These are phyloP conservation scores for Lepidotrigona ventralis DNA, from an alignment of 1,140 invertebrate species.

Conservation along the genomic window DNA sequence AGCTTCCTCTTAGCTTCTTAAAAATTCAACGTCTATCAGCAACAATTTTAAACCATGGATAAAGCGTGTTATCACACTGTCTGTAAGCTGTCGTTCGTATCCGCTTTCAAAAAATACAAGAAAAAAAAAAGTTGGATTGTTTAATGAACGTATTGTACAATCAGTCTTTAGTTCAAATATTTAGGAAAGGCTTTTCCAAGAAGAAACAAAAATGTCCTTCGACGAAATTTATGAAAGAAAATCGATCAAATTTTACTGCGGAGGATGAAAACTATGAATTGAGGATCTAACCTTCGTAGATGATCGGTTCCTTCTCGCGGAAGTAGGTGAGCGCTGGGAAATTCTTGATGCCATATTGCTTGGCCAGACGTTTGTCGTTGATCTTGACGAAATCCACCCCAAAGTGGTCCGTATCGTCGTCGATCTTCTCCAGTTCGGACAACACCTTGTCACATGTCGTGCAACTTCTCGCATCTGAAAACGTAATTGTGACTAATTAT, in stretches of 20 bases:
- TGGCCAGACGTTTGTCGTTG: conserved; percentile 96
- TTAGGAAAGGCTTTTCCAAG: too few species aligned
- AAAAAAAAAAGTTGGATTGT: too few species aligned
- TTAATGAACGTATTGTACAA: too few species aligned
- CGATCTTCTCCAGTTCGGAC: conserved; percentile 94
- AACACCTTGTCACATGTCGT: conserved; percentile 95
- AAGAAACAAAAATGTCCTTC: too few species aligned
- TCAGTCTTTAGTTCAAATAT: too few species aligned
- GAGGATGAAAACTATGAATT: neutral
- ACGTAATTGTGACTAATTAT: conserved; percentile 32
- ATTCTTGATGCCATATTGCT: conserved; percentile 95
- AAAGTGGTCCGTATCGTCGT: conserved; percentile 96
- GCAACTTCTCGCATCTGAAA: conserved; percentile 93
- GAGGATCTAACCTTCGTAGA: conserved; percentile 88
- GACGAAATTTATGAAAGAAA: too few species aligned
- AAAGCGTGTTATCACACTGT: too few species aligned
- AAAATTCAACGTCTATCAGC: neutral
- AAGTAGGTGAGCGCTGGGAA: conserved; percentile 97
- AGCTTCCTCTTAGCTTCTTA: neutral
- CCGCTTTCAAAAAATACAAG: too few species aligned
- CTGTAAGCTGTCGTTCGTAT: too few species aligned
- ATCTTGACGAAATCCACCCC: conserved; percentile 97
- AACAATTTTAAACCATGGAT: too few species aligned
- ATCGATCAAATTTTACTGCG: too few species aligned
- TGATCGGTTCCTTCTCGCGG: conserved; percentile 94